These are phyloP conservation scores for Pempheris klunzingeri DNA, from an alignment of 2,797 vertebrate species.

Conservation along the genomic window DNA sequence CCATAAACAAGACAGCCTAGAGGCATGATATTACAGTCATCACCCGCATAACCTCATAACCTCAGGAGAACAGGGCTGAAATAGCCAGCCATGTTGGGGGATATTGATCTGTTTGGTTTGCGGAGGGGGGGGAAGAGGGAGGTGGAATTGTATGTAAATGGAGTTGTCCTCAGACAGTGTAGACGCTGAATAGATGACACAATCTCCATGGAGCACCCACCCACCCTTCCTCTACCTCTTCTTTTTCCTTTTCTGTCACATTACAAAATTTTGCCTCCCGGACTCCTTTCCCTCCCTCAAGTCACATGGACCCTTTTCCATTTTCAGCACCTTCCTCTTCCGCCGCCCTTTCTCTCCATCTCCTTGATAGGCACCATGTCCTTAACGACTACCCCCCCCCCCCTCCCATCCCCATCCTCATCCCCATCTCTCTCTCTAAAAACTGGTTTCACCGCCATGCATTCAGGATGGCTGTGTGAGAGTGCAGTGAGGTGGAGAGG, in stretches of 20 bases:
- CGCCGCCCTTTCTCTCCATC: slow-evolving; percentile 8
- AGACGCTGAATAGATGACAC: slow-evolving; percentile 29
- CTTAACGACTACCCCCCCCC: slow-evolving; percentile 29
- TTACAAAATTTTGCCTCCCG: slow-evolving; percentile 32
- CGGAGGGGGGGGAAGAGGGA: not conserved
- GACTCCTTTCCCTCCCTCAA: slow-evolving; percentile 18
- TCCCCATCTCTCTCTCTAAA: slow-evolving; percentile 20
- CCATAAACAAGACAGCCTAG: slow-evolving; percentile 52
- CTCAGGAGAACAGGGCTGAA: slow-evolving; percentile 8
- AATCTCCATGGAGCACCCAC: slow-evolving; percentile 15
- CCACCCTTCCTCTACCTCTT: slow-evolving; percentile 19
- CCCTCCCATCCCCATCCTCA: no score
- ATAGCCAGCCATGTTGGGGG: not conserved
- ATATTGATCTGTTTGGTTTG: slow-evolving; percentile 45
- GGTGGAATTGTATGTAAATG: slow-evolving; percentile 48
- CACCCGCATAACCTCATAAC: slow-evolving; percentile 8
- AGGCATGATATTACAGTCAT: slow-evolving; percentile 54
- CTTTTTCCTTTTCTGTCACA: slow-evolving; percentile 38
- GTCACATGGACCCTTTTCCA: slow-evolving; percentile 36
- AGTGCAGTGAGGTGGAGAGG: slow-evolving; percentile 56
- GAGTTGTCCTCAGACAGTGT: slow-evolving; percentile 23
- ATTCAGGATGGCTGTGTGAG: slow-evolving; percentile 63
- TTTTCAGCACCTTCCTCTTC: slow-evolving; percentile 29
- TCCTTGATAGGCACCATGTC: slow-evolving; percentile 36
- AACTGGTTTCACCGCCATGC: slow-evolving; percentile 31